Conservation (phyloP, 2,888 invertebrate species). For the Meganola albula region DNA sequence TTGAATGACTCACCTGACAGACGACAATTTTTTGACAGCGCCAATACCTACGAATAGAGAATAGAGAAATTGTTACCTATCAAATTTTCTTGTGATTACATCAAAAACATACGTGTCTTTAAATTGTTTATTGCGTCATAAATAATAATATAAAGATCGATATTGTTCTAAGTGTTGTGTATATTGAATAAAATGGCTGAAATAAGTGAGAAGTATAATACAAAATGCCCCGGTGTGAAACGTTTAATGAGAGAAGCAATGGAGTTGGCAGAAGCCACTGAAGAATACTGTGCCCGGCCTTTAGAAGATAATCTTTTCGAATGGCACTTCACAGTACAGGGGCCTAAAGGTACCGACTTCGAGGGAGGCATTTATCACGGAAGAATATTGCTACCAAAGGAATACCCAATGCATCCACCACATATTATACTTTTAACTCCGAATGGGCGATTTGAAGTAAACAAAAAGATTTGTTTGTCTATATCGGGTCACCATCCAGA, state of each 20-base stretch:
- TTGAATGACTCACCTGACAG: too few species aligned
- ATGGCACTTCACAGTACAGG: constrained; percentile 97
- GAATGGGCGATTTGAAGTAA: constrained; percentile 94
- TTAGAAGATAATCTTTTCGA: constrained; percentile 97
- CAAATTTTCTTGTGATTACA: constrained; percentile 51
- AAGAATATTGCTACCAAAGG: constrained; percentile 91
- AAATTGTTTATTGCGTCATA: constrained; percentile 36
- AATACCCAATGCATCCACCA: constrained; percentile 98
- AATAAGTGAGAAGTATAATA: constrained; percentile 69
- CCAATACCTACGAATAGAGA: constrained; percentile 19
- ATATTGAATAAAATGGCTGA: constrained; percentile 47
- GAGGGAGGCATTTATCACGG: constrained; percentile 95
- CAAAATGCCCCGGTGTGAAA: constrained; percentile 88
- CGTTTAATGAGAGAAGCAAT: constrained; percentile 94
- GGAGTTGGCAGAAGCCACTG: constrained; percentile 91
- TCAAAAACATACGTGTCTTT: constrained; percentile 43
- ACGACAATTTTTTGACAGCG: constrained; percentile 19
- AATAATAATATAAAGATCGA: constrained; percentile 17
- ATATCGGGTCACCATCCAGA: constrained; percentile 98
- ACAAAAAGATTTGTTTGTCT: constrained; percentile 96
- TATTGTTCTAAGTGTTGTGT: constrained; percentile 18
- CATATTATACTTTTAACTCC: constrained; percentile 95
- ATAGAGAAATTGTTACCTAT: constrained; percentile 50
- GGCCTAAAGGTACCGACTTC: constrained; percentile 92
- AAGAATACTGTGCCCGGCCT: constrained; percentile 93